phyloP scores from a whole-genome alignment of 2,113 vertebrate species.

The Promerops cafer region DNA sequence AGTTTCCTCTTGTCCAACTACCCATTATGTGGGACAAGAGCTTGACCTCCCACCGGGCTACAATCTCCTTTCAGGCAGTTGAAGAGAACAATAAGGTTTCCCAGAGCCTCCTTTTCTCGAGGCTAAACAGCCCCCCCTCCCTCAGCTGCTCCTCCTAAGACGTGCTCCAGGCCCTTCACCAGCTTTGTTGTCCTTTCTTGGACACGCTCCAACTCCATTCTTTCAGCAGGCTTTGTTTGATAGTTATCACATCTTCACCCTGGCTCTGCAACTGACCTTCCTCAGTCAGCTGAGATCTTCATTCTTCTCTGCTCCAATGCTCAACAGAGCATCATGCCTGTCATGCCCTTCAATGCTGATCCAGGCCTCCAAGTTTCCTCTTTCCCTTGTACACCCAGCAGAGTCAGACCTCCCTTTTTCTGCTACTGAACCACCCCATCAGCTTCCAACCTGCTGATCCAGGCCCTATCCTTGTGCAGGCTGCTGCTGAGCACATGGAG shows the following conservation, averaged over 20 bases:
- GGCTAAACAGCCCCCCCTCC: background rate
- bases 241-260: background rate
- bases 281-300: background rate
- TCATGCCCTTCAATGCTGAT: background rate
- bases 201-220: background rate
- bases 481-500: background rate
- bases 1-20: background rate
- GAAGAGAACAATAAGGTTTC: background rate
- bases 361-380: background rate
- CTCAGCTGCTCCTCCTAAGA: too few relatives aligned
- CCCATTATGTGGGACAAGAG: background rate
- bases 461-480: background rate
- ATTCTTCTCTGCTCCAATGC: background rate
- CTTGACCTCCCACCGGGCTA: background rate
- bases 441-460: background rate
- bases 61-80: background rate
- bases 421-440: background rate
- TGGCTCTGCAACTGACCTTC: background rate
- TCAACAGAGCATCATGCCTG: rapidly evolving
- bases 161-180: background rate
- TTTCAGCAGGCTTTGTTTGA: background rate
- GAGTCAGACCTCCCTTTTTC: background rate
- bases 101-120: background rate
- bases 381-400: background rate
- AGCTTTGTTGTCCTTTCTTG: background rate